Evolutionary conservation across 2,113 vertebrate species (phyloP), one percentile per base, ranked within the genome.

Genomic region (Stigmatopora argus): DNA sequence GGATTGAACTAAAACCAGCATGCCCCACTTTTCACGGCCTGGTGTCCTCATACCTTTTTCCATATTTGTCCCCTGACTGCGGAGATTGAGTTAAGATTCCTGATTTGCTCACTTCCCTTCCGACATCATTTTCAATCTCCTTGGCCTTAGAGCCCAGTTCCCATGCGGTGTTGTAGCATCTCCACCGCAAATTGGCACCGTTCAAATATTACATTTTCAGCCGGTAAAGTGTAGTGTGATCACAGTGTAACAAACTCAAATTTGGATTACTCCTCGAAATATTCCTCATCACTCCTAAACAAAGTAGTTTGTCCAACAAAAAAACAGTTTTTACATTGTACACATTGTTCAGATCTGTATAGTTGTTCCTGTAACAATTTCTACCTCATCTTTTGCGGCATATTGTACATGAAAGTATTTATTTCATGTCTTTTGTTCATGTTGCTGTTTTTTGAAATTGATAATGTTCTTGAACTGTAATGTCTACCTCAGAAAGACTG

Each of bases 401-500:
- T 94, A 93, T 96, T 97, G 93, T 97, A 97, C 93, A 94, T 94
- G 94, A 94, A 92, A 93, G 64, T 98, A 95, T 96, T 97, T 96
- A 96, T 96, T 95, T 96, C 94, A 94, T 94, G 94, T 93, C 92
- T 92, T 89, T 90, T 93, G 18, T 88, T 87, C 89, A 92, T 93
- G 93, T 93, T 55, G 52, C 91, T 90, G 93, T 90, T 91, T 89
- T 55, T 55, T 55, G 52, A 13, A 55, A 26, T 26, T 86, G 81
- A 88, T 91, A 90, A 93, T 91, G 93, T 93, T 94, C 90, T 93
- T 94, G 89, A 93, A 90, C 92, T 96, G 92, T 90, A 92, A 93
- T 92, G 93, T 97, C 96, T 97, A 98, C 96, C 96, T 97, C 96
- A 97, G 90, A 96, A 93, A 95, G 92, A 93, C 90, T 98, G 95